phyloP scores from a whole-genome alignment of 2,113 vertebrate species.

The Phalacrocorax brasilianus region DNA sequence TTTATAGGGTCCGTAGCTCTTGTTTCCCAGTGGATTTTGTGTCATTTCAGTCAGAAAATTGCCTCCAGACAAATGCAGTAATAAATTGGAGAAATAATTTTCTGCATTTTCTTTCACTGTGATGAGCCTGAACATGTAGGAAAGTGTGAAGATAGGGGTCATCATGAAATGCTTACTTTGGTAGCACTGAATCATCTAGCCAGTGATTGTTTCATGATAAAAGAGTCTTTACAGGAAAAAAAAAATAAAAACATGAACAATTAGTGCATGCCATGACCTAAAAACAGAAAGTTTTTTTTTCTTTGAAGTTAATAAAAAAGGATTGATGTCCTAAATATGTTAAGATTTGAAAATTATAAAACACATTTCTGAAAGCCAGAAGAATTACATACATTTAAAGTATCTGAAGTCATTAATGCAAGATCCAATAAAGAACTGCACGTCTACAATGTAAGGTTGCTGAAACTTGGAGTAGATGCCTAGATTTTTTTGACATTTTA shows the following conservation, averaged over 20 bases:
- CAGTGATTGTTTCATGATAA: background rate
- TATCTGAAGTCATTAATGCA: background rate
- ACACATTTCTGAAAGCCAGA: background rate
- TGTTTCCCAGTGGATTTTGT: conserved; percentile 66
- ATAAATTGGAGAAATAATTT: conserved; percentile 63
- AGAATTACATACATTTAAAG: background rate
- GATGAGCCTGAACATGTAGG: conserved; percentile 15
- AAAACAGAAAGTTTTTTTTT: background rate
- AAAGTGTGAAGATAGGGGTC: conserved; percentile 37
- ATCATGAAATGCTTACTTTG: conserved; percentile 13
- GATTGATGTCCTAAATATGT: background rate
- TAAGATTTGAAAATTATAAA: background rate
- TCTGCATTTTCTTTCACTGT: conserved; percentile 23
- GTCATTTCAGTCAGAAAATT: conserved; percentile 74
- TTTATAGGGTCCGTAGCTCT: conserved; percentile 57
- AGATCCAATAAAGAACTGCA: background rate
- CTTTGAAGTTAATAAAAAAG: background rate
- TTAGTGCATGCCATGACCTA: background rate
- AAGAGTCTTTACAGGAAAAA: background rate
- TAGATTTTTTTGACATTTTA: background rate
- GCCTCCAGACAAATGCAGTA: conserved; percentile 69
- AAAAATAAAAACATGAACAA: background rate
- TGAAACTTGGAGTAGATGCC: background rate
- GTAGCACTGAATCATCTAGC: background rate
- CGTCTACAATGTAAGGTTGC: background rate